phyloP scores from a whole-genome alignment of 1,140 invertebrate species.

The Drosophila triauraria region DNA sequence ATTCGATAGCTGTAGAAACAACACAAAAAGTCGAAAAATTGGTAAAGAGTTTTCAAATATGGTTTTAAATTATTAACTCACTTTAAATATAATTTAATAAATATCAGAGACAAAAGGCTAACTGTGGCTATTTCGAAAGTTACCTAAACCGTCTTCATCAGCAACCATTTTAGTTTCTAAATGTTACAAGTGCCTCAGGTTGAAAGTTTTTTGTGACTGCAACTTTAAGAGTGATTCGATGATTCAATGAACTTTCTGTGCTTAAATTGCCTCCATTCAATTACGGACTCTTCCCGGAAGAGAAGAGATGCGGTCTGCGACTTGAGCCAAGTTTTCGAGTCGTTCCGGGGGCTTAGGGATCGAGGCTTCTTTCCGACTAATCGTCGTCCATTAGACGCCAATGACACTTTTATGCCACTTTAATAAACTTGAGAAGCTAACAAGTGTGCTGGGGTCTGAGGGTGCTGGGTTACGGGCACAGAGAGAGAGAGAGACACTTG shows the following conservation, averaged over 20 bases:
- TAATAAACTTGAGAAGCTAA: slow-evolving; percentile 77
- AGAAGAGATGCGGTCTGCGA: slow-evolving; percentile 3
- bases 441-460: slow-evolving; percentile 25
- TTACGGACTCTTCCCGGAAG: slow-evolving; percentile 3
- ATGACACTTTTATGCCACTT: slow-evolving; percentile 84
- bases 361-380: slow-evolving; percentile 55
- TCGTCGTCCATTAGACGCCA: slow-evolving; percentile 76
- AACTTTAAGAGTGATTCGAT: background rate
- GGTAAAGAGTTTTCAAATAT: no score
- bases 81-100: background rate
- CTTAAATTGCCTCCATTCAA: slow-evolving; percentile 14
- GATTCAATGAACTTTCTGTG: slow-evolving; percentile 5
- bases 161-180: background rate
- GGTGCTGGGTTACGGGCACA: background rate
- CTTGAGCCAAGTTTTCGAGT: slow-evolving; percentile 10
- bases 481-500: slow-evolving; percentile 32
- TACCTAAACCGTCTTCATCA: background rate
- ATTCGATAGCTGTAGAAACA: no score
- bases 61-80: background rate
- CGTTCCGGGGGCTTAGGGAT: slow-evolving; percentile 20
- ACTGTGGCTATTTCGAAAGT: no score
- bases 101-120: no score
- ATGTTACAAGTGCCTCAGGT: background rate
- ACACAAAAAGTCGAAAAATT: no score
- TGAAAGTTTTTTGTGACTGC: no score